phyloP scores from a whole-genome alignment of 2,888 invertebrate genomes.

The Dione vanillae region DNA sequence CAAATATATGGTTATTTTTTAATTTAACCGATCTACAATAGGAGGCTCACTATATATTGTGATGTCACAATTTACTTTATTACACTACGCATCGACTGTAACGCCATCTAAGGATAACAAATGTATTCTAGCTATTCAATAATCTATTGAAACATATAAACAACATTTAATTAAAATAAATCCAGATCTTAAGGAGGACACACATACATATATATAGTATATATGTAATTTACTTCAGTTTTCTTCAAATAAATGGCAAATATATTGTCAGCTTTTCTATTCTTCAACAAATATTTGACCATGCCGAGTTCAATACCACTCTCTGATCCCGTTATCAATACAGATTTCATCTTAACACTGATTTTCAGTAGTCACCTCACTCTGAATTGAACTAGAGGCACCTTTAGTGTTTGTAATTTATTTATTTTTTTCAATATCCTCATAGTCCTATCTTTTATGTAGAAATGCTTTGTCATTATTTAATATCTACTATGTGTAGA shows the following conservation, averaged over 20 bases:
- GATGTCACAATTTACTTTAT: no score
- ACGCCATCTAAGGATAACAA: no score
- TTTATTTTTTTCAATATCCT: not conserved
- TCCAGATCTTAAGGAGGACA: no score
- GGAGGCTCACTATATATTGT: no score
- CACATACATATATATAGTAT: not conserved
- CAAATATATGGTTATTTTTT: no score
- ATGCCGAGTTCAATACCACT: constrained; percentile 95
- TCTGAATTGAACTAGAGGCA: not conserved
- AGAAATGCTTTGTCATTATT: not conserved
- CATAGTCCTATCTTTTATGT: not conserved
- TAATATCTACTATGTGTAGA: constrained; percentile 5
- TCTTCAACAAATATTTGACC: constrained; percentile 87
- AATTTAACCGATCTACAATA: no score
- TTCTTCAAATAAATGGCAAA: constrained; percentile 93
- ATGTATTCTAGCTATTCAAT: no score
- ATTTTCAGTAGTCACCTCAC: not conserved
- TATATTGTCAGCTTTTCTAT: constrained; percentile 86
- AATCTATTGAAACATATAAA: no score
- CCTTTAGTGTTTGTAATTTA: not conserved
- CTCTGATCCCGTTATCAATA: constrained; percentile 95
- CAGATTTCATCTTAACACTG: constrained; percentile 85
- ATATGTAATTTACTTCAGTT: constrained; percentile 85
- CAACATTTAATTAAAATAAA: no score
- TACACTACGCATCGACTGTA: no score